A percentile compares a stretch with the other conserved stretches of the same genome.
These are phyloP conservation scores for Callipepla californica DNA, from an alignment of 2,113 vertebrate species.

Conservation along the genomic window DNA sequence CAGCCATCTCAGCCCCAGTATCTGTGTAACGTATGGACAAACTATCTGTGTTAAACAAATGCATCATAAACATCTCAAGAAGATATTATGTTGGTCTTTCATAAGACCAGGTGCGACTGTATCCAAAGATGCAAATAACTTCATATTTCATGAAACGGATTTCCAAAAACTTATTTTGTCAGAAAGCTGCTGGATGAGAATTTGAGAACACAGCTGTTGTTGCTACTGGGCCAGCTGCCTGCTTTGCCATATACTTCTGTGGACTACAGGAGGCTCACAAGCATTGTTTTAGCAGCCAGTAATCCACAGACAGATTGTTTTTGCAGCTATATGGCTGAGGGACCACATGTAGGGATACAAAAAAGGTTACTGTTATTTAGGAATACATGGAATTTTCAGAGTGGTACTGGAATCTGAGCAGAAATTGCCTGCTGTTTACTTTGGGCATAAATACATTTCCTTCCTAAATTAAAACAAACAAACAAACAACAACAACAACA, in stretches of 20 bases:
- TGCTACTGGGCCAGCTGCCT: slow-evolving; percentile 9
- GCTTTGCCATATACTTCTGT: not conserved
- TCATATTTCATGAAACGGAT: not conserved
- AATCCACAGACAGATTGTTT: not conserved
- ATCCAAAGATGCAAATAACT: not conserved
- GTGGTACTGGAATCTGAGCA: not conserved
- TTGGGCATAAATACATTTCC: not conserved
- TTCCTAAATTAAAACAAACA: not conserved
- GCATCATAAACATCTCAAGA: not conserved
- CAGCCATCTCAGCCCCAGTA: not conserved
- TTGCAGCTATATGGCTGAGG: not conserved
- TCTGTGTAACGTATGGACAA: not conserved
- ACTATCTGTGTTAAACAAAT: not conserved
- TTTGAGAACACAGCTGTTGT: slow-evolving; percentile 26
- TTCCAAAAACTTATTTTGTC: not conserved
- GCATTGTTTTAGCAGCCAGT: not conserved
- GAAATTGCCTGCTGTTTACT: not conserved
- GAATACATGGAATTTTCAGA: not conserved
- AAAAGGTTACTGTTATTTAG: not conserved
- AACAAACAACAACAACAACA: not conserved
- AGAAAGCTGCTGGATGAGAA: not conserved
- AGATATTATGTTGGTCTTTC: not conserved
- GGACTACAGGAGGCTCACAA: slow-evolving; percentile 2
- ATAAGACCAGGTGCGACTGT: not conserved
- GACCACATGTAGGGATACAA: not conserved